Evolutionary conservation across 2,797 vertebrate genomes (phyloP).

Genomic region (Galago senegalensis): DNA sequence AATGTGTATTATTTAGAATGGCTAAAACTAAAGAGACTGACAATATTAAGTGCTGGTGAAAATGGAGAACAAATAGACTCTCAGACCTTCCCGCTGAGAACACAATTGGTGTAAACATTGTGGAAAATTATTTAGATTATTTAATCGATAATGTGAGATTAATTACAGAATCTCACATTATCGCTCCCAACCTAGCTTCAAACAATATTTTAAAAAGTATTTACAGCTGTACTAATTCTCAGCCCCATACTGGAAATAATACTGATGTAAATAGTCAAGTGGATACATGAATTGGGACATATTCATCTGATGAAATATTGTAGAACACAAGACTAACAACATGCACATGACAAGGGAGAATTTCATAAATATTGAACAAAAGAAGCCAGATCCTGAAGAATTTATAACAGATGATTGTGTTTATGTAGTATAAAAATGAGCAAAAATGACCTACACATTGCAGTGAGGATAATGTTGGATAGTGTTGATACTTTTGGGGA

Average conservation of each 20-base stretch:
- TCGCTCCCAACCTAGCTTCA: neutral
- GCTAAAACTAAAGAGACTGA: neutral
- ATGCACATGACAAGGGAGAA: neutral
- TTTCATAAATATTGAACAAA: neutral
- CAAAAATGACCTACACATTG: neutral
- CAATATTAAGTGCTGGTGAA: neutral
- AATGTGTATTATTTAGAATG: neutral
- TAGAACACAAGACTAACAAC: neutral
- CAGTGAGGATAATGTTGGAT: neutral
- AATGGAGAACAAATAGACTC: neutral
- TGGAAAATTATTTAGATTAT: neutral
- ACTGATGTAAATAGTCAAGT: neutral
- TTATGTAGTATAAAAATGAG: neutral
- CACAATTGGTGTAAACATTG: neutral
- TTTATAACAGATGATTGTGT: neutral
- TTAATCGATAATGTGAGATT: no score
- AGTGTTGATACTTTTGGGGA: neutral
- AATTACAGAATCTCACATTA: neutral
- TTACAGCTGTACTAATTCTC: conserved; percentile 4
- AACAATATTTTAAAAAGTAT: neutral
- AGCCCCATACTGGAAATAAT: neutral
- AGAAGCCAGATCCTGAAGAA: neutral
- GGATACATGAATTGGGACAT: neutral
- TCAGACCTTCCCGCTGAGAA: neutral
- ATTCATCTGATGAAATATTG: neutral